Conservation (phyloP, 1,140 invertebrate genomes). For the Pygmarrhopalites habei region DNA sequence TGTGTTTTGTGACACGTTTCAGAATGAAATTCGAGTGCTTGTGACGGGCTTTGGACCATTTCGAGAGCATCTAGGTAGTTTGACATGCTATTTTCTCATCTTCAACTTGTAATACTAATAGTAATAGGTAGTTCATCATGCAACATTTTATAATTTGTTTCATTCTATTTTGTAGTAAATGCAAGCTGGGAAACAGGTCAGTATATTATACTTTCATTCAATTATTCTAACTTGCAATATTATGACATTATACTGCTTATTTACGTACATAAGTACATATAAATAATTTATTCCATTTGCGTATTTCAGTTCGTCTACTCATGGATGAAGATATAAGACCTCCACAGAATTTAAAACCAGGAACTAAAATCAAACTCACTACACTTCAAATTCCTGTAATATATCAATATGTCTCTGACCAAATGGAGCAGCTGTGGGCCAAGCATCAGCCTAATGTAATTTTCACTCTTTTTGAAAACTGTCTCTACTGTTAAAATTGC, state of each 20-base stretch:
- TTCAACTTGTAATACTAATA: no score
- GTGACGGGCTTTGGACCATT: conserved; percentile 49
- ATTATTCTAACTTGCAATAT: no score
- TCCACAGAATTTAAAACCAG: conserved; percentile 30
- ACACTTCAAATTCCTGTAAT: conserved; percentile 42
- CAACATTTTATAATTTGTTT: no score
- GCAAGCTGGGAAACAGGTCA: conserved; percentile 48
- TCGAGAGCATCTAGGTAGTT: conserved; percentile 45
- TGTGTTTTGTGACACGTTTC: background rate
- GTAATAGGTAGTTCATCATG: no score
- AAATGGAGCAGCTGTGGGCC: conserved; percentile 42
- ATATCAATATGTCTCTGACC: conserved; percentile 41
- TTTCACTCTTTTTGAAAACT: background rate
- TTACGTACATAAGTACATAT: no score
- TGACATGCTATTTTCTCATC: no score
- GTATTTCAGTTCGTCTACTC: conserved; percentile 44
- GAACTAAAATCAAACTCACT: conserved; percentile 33
- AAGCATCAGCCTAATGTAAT: conserved; percentile 42
- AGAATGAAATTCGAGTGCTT: conserved; percentile 9
- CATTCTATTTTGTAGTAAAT: no score
- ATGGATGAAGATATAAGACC: conserved; percentile 39
- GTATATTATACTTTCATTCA: no score
- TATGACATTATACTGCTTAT: no score
- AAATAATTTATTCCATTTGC: no score
- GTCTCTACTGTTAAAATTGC: background rate